Base-by-base conservation (phyloP, 2,113 vertebrate species). In the Alouatta palliata region DNA sequence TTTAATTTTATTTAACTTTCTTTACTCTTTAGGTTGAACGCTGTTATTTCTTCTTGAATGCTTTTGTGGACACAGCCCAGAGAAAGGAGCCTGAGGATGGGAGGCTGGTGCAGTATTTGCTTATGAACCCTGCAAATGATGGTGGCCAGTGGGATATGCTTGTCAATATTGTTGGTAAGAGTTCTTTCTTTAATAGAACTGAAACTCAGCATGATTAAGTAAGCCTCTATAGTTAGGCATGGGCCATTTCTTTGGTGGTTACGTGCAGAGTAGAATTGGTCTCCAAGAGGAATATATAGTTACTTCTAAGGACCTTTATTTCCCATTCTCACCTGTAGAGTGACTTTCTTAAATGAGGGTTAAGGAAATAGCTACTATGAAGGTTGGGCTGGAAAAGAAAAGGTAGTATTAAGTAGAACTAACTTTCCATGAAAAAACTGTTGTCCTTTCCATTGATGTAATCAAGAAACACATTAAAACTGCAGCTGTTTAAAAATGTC, bases 111-210 rank as follows among this genome's bases (percentile, higher is more conserved):
- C 99, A 99, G 88, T 99, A 99, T 98, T 98, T 99, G 96, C 99
- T 99, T 54, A 98, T 98, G 76, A 99, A 99, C 97, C 99, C 99
- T 87, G 99, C 99, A 0, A 99, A 99, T 49, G 99, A 99, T 75
- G 99, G 99, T 73, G 99, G 99, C 61, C 99, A 99, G 92, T 99
- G 99, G 99, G 99, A 99, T 96, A 99, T 99, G 99, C 97, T 99
- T 97, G 99, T 99, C 93, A 99, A 99, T 96, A 99, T 99, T 92
- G 99, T 99, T 92, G 99, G 99, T 99, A 97, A 98, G 99, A 97
- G 16, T 49, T 64, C 14, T 87, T 86, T 94, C 49, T 93, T 25
- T 95, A 61, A 37, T 64, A 30, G 25, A 81, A 71, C 37, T 83
- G 45, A 61, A 80, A 92, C n/a, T 40, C 45, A 49, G 30, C 43